Percentiles rank a stretch among this genome's conserved stretches.
Conservation (phyloP, 1,140 invertebrate genomes). For the Polyergus mexicanus region DNA sequence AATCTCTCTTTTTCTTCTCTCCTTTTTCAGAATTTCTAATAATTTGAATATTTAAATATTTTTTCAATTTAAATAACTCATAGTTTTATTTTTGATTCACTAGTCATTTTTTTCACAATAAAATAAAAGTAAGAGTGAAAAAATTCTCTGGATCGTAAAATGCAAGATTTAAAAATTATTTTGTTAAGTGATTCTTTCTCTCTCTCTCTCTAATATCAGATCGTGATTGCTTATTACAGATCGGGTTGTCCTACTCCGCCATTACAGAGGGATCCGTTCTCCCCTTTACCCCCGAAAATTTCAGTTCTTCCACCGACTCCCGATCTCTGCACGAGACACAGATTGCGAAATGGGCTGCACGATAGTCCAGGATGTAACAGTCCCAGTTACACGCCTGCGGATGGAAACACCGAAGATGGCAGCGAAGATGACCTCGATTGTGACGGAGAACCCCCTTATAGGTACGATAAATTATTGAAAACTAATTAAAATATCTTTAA, state of each 20-base stretch:
- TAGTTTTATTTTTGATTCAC: background rate
- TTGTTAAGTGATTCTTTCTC: background rate
- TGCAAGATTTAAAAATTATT: background rate
- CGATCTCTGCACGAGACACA: slow-evolving; percentile 85
- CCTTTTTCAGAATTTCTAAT: background rate
- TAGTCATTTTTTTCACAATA: background rate
- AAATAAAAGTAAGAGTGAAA: background rate
- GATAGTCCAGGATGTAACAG: slow-evolving; percentile 83
- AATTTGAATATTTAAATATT: background rate
- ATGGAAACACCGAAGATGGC: slow-evolving; percentile 84
- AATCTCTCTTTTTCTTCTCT: too few relatives aligned
- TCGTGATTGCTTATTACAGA: slow-evolving; percentile 64
- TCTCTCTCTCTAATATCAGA: background rate
- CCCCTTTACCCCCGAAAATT: slow-evolving; percentile 89
- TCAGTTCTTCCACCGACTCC: slow-evolving; percentile 92
- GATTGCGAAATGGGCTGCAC: slow-evolving; percentile 78
- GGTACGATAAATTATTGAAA: slow-evolving; percentile 67
- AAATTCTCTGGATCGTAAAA: background rate
- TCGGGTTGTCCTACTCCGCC: slow-evolving; percentile 85
- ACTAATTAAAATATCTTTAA: too few relatives aligned
- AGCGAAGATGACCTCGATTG: slow-evolving; percentile 85
- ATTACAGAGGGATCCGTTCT: slow-evolving; percentile 84
- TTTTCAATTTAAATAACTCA: background rate
- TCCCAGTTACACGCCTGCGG: slow-evolving; percentile 81
- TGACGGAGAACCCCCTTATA: slow-evolving; percentile 86